Evolutionary conservation across 2,888 invertebrate genomes (phyloP).

Genomic region (Sympetrum striolatum): DNA sequence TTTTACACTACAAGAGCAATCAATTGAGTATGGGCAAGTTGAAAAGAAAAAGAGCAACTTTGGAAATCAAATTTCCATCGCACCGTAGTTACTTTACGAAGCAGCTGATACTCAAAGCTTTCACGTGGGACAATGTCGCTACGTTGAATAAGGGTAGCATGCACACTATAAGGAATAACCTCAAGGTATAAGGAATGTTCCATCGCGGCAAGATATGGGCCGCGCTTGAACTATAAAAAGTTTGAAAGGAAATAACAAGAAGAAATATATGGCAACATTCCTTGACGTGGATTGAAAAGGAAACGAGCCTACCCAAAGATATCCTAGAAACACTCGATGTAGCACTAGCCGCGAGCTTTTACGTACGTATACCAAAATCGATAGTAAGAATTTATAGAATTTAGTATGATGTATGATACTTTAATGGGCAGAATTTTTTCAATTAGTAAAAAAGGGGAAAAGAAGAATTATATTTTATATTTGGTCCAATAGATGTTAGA

Average conservation of each 20-base stretch:
- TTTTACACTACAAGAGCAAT: not conserved
- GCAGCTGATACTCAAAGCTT: not conserved
- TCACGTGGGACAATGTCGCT: not conserved
- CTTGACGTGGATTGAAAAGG: too few relatives aligned
- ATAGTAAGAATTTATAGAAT: too few relatives aligned
- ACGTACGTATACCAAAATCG: too few relatives aligned
- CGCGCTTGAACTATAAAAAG: not conserved
- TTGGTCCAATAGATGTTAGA: too few relatives aligned
- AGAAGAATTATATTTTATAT: too few relatives aligned
- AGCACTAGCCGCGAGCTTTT: too few relatives aligned
- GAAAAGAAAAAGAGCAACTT: not conserved
- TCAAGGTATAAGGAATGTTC: not conserved
- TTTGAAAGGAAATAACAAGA: not conserved
- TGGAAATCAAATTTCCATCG: not conserved
- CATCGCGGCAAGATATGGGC: not conserved
- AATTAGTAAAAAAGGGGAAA: too few relatives aligned
- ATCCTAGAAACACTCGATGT: too few relatives aligned
- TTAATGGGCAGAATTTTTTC: too few relatives aligned
- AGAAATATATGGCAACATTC: not conserved
- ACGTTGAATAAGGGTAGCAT: not conserved
- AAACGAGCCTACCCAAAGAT: too few relatives aligned
- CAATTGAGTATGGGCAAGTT: not conserved
- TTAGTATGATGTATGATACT: too few relatives aligned
- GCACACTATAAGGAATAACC: not conserved
- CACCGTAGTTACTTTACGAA: not conserved